Base-by-base conservation (phyloP, 2,888 invertebrate genomes). In the Watsonalla binaria region DNA sequence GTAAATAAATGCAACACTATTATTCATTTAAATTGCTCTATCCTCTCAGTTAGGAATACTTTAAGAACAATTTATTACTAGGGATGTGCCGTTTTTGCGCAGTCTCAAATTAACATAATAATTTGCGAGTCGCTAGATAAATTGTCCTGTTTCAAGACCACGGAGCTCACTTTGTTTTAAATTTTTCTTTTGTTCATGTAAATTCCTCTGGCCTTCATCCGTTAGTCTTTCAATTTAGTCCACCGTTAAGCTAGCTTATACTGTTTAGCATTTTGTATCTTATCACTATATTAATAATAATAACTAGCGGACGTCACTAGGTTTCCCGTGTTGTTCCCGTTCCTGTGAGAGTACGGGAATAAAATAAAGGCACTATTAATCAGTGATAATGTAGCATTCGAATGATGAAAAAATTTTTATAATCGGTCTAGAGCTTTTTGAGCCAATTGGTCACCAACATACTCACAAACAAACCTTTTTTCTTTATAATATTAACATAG, bases 81-180 rank as follows among this genome's bases (percentile, higher is more conserved):
- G 53, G 56, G 63, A 65, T 62, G 64, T 65, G 54, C 63, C 59
- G 63, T 68, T 72, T 65, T 66, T 61, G 55, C 64, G 62, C 60
- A 63, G 59, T 61, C 55, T 57, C 54, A 59, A 68, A 71, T 73
- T 72, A 70, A 63, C 72, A 69, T 71, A 70, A 72, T 70, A 72
- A 71, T 70, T 70, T 65, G 59, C 62, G 56, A 51, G 52, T 51
- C 57, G 58, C 51, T 59, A 58, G 59, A 59, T 65, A 65, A 63
- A 55, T 65, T 58, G 55, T 56, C 46, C 52, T 53, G 53, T 52
- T 60, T 52, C 39, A 49, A 37, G 37, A 11, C 14, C 49, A 39
- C 37, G 37, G 37, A 49, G 49, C 49, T 11, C 37, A 42, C 11
- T 42, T 42, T 15, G 39, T 49, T 49, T 49, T 39, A 37, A 37